Percentiles rank a stretch among this genome's conserved stretches.
These are phyloP conservation scores for Sebastes umbrosus DNA, from an alignment of 2,797 vertebrate species.

Conservation along the genomic window DNA sequence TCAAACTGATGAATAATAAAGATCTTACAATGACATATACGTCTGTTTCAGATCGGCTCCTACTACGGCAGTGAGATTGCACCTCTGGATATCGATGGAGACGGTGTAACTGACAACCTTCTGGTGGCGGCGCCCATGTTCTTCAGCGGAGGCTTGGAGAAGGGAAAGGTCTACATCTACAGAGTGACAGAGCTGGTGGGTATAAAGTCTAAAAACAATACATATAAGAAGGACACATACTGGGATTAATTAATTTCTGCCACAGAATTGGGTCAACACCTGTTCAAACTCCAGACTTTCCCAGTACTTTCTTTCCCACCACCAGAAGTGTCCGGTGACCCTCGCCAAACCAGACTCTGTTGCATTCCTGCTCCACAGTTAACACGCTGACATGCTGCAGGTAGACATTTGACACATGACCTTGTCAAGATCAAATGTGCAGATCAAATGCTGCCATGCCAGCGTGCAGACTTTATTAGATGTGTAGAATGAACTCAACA, in stretches of 20 bases:
- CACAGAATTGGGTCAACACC: conserved; percentile 49
- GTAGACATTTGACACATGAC: conserved; percentile 66
- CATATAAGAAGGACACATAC: conserved; percentile 3
- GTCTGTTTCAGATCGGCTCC: conserved; percentile 91
- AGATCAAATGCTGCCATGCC: conserved; percentile 54
- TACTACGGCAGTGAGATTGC: conserved; percentile 97
- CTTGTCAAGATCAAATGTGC: conserved; percentile 44
- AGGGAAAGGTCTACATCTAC: conserved; percentile 94
- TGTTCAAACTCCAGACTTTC: conserved; percentile 59
- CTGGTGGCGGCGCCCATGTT: conserved; percentile 98
- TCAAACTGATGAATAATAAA: background rate
- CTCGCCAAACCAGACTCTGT: conserved; percentile 24
- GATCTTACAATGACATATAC: background rate
- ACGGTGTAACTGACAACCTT: conserved; percentile 90
- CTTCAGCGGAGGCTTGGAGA: conserved; percentile 93
- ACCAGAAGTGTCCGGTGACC: conserved; percentile 33
- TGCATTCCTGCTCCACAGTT: conserved; percentile 46
- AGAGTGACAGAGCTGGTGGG: conserved; percentile 82
- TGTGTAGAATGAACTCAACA: conserved; percentile 71
- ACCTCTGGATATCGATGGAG: conserved; percentile 88
- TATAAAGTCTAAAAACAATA: conserved; percentile 2
- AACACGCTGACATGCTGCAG: conserved; percentile 36
- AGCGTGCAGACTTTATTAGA: conserved; percentile 54
- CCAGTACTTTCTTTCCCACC: conserved; percentile 31
- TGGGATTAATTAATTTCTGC: background rate